Evolutionary conservation across 2,113 vertebrate species (phyloP), one percentile per base, ranked within the genome.

Genomic region (Channa maculata): DNA sequence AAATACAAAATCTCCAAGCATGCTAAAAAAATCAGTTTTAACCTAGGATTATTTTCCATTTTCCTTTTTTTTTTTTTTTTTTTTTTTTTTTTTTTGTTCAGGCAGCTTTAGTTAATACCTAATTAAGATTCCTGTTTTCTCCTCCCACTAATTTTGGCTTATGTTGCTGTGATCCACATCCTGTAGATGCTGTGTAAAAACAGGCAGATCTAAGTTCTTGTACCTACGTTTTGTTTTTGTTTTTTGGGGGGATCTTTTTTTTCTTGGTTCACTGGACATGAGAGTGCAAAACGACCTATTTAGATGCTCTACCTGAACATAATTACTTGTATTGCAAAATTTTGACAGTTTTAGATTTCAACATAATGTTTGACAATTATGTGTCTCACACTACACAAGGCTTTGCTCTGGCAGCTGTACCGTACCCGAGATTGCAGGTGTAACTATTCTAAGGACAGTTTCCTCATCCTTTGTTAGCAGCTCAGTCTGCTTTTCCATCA

Each of bases 81-180:
- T 67, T 11, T 5, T 2, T 45, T n/a, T 5, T 63, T 61, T 6
- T 67, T 57, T 71, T 74, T 58, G 33, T 36, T 15, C 41, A 80
- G 53, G 65, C 71, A 82, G 36, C 15, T 61, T n/a, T 36, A 75
- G 36, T 68, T 82, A 69, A 82, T 80, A 60, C 69, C 73, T 75
- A 70, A 89, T 83, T 72, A 82, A 72, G 57, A 77, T 75, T 75
- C 53, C 59, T 50, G 33, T 69, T 50, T 55, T 14, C 65, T 24
- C 65, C 65, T 84, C 82, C 77, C 54, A 76, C 69, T 84, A 45
- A 65, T 67, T 65, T 63, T 45, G 61, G 62, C 53, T 51, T 12
- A 55, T 84, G 54, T 15, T 79, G 14, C 45, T 54, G 12, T 79
- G 71, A 60, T 73, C 76, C 53, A 73, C 69, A 52, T 63, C 67